These are phyloP conservation scores for Hydrolagus colliei DNA, from an alignment of 2,797 vertebrate genomes.

Conservation along the genomic window DNA sequence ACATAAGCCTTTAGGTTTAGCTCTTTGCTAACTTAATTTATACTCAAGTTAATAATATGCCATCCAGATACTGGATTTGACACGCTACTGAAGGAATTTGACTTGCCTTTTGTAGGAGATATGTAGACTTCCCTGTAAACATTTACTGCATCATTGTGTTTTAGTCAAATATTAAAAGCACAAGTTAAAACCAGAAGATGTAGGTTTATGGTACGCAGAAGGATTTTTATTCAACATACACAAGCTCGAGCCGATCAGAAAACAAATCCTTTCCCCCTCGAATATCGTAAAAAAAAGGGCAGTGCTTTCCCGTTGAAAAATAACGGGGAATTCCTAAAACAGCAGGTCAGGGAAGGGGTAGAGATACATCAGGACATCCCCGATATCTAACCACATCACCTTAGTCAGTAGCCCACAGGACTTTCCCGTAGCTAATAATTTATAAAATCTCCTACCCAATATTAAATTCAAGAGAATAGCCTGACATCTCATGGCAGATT, in stretches of 20 bases:
- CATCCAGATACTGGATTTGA: not conserved
- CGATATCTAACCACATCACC: not conserved
- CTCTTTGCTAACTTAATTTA: not conserved
- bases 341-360: no score
- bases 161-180: not conserved
- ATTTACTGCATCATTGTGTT: not conserved
- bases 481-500: constrained; percentile 11
- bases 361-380: no score
- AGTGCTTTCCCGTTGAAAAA: not conserved
- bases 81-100: no score
- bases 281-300: not conserved
- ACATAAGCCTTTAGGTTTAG: not conserved
- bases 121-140: not conserved
- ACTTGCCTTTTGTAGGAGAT: not conserved
- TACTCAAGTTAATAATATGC: not conserved
- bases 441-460: not conserved
- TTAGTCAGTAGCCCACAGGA: not conserved
- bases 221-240: not conserved
- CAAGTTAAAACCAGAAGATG: not conserved
- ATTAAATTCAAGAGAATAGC: not conserved
- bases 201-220: not conserved
- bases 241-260: not conserved
- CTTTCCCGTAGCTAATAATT: not conserved
- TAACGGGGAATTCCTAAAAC: constrained; percentile 3
- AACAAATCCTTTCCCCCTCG: not conserved